These are phyloP conservation scores for Eristalis intricaria DNA, from an alignment of 2,888 invertebrate species.

Conservation along the genomic window DNA sequence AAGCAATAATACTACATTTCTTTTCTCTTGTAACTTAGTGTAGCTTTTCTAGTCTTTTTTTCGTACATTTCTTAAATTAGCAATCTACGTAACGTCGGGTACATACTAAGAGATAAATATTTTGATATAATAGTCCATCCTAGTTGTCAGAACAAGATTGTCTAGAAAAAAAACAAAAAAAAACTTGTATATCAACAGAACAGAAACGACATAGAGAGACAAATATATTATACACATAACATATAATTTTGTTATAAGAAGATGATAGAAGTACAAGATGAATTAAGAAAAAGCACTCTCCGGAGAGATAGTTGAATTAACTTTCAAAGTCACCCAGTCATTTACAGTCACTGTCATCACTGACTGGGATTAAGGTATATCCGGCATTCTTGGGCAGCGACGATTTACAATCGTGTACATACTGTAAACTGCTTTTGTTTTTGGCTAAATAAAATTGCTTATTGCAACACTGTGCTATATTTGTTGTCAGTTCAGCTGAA, in stretches of 20 bases:
- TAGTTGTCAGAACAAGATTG: not conserved
- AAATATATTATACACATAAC: slow-evolving; percentile 12
- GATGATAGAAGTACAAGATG: slow-evolving; percentile 27
- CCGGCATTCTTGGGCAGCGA: not conserved
- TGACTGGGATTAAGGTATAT: not conserved
- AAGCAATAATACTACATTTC: not conserved
- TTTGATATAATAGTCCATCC: not conserved
- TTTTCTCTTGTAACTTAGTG: not conserved
- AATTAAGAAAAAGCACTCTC: slow-evolving; percentile 27
- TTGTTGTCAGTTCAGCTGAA: not conserved
- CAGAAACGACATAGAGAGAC: slow-evolving; percentile 16
- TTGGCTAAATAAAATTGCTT: not conserved
- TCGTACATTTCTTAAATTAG: not conserved
- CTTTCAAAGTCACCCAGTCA: slow-evolving; percentile 30
- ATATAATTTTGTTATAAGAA: not conserved
- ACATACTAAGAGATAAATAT: not conserved
- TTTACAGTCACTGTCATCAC: slow-evolving; percentile 20
- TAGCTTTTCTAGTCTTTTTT: not conserved
- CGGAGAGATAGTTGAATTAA: slow-evolving; percentile 17
- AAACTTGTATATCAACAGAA: slow-evolving; percentile 1
- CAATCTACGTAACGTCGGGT: not conserved
- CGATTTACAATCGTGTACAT: not conserved
- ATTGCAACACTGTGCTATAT: not conserved
- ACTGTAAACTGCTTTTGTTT: not conserved
- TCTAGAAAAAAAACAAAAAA: not conserved